Base-by-base conservation (phyloP, 2,888 invertebrate genomes). In the Barypeithes pellucidus region DNA sequence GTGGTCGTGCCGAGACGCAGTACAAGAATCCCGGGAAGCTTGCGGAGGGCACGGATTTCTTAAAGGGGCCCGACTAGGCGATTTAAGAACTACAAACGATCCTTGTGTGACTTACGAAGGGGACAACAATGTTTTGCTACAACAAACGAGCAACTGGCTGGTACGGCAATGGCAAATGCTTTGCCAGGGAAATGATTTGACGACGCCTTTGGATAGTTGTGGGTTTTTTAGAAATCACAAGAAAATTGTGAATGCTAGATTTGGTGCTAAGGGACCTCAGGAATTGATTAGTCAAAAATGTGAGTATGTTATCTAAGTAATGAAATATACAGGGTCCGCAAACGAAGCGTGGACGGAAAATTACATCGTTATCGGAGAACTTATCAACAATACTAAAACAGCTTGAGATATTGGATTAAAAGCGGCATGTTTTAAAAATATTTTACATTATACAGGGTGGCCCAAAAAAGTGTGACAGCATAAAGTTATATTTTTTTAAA, bases 81-180 rank as follows among this genome's bases (percentile, higher is more conserved):
- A 94, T 76, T 88, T 98, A 73, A 89, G 96, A 9, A 92, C 92
- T 82, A 94, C 95, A 85, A 94, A 95, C 85, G 98, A 98, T 85
- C 94, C 97, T 0, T 93, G 94, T 45, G 94, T 95, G 67, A 97
- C 97, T 0, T 96, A 96, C 85, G 97, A 97, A 85, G 97, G 97
- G 0, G 97, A 97, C 87, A 97, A 97, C 87, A 96, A 95, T 85
- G 96, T 97, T 20, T 88, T 98, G 2, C 90, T 94, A 0, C 97
- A 97, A 82, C 97, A 97, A 85, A 92, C 95, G 0, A 94, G 94
- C 81, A 97, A 96, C 87, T 97, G 95, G 92, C 87, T 97, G 67
- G 84, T 94, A 57, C 86, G 92, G 0, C 93, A 93, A 83, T 92
- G 91, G 90, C 87, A 86, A 50, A 82, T 87, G 1, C 86, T 88